A percentile compares a stretch with the other conserved stretches of the same genome.
Evolutionary conservation across 2,113 vertebrate species (phyloP).

Genomic region (Nothocercus nigrocapillus): DNA sequence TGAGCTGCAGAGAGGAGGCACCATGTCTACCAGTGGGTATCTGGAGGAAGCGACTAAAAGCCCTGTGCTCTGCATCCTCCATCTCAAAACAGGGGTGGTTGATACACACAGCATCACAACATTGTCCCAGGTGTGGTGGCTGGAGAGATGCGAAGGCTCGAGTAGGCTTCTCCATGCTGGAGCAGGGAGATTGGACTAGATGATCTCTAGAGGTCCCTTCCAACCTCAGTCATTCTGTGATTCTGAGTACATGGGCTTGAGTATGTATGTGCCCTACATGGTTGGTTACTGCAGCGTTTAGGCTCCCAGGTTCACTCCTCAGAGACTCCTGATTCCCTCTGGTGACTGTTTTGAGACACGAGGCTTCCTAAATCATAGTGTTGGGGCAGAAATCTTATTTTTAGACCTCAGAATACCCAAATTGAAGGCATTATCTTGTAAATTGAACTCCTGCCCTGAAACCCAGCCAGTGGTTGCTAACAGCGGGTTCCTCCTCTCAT

Average conservation of each 20-base stretch:
- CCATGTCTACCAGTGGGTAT: rapidly evolving
- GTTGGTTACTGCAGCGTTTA: background rate
- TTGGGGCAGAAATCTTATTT: background rate
- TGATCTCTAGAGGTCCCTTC: too few relatives aligned
- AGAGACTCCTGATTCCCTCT: background rate
- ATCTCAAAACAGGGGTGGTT: background rate
- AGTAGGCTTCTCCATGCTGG: background rate
- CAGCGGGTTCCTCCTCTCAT: rapidly evolving
- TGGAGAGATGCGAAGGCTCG: rapidly evolving
- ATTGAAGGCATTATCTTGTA: background rate
- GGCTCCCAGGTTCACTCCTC: background rate
- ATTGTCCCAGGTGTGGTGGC: rapidly evolving
- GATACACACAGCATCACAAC: background rate
- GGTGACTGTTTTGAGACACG: background rate
- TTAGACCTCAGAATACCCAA: background rate
- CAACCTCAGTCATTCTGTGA: too few relatives aligned
- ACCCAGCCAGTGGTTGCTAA: background rate
- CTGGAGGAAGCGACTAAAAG: background rate
- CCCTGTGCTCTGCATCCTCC: background rate
- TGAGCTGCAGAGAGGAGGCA: background rate
- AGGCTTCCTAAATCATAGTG: rapidly evolving
- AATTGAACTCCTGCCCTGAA: background rate
- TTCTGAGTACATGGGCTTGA: too few relatives aligned
- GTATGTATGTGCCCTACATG: background rate
- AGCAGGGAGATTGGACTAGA: too few relatives aligned